Evolutionary conservation across 2,113 vertebrate species (phyloP).

Genomic region (Prunella fulvescens): DNA sequence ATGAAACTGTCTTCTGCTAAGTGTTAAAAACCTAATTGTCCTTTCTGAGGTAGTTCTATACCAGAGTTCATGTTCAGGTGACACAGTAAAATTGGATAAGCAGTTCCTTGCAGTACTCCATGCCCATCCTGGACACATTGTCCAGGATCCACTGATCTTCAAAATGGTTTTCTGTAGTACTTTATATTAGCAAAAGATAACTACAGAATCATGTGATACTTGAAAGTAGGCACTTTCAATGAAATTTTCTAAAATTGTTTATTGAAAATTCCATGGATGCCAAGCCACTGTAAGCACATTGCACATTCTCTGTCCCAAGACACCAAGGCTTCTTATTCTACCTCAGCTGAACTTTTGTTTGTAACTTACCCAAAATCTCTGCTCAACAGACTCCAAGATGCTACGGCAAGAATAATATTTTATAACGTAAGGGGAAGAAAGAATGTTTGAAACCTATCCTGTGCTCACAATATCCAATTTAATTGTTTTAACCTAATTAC

Average conservation of each 20-base stretch:
- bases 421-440: neutral
- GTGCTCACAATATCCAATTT: neutral
- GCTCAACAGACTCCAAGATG: neutral
- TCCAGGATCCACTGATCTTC: neutral
- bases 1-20: neutral
- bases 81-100: neutral
- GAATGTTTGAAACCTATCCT: neutral
- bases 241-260: neutral
- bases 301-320: neutral
- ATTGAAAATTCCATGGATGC: neutral
- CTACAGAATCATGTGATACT: neutral
- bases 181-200: neutral
- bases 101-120: neutral
- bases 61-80: neutral
- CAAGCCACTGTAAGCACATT: neutral
- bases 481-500: slow-evolving; percentile 34
- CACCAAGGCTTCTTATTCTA: neutral
- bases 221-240: neutral
- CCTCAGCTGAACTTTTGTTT: neutral
- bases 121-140: neutral
- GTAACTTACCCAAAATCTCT: neutral
- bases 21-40: neutral
- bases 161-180: neutral
- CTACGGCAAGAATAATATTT: neutral
- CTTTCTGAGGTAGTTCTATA: neutral